phyloP scores from a whole-genome alignment of 2,797 vertebrate genomes.

The Echeneis naucrates region DNA sequence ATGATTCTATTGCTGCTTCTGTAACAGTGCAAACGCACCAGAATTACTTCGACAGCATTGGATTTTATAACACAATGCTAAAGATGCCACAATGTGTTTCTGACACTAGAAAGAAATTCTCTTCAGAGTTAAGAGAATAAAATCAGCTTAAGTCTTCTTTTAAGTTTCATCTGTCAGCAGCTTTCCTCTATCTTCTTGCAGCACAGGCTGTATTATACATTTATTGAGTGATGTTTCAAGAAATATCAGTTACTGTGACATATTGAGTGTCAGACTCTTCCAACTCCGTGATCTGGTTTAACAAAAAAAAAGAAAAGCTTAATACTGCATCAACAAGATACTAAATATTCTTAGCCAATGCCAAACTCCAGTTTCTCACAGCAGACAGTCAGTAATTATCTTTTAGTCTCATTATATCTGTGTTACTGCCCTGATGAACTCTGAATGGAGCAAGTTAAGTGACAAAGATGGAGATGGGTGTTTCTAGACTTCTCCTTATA shows the following conservation, averaged over 20 bases:
- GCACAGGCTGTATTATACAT: constrained; percentile 3
- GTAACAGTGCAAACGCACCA: constrained; percentile 17
- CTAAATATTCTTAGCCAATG: constrained; percentile 6
- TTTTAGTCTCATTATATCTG: background rate
- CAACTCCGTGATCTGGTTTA: background rate
- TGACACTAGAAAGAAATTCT: background rate
- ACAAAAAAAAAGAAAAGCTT: constrained; percentile 17
- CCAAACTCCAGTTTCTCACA: too few species aligned
- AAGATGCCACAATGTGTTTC: background rate
- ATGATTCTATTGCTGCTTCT: constrained; percentile 1
- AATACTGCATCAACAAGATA: constrained; percentile 13
- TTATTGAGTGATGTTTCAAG: constrained; percentile 18
- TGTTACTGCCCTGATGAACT: background rate
- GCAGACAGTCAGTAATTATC: background rate
- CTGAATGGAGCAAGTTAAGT: background rate
- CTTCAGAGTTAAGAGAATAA: background rate
- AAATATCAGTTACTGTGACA: constrained; percentile 36
- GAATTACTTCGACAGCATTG: background rate
- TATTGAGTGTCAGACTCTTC: constrained; percentile 26
- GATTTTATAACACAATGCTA: constrained; percentile 1
- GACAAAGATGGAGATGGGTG: background rate
- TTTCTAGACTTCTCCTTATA: constrained; percentile 8
- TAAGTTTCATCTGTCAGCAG: constrained; percentile 30
- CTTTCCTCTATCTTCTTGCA: constrained; percentile 20
- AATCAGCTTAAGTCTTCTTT: constrained; percentile 24